A percentile compares a stretch with the other conserved stretches of the same genome.
These are phyloP conservation scores for Hirundo rustica DNA, from an alignment of 2,797 vertebrate species.

Conservation along the genomic window DNA sequence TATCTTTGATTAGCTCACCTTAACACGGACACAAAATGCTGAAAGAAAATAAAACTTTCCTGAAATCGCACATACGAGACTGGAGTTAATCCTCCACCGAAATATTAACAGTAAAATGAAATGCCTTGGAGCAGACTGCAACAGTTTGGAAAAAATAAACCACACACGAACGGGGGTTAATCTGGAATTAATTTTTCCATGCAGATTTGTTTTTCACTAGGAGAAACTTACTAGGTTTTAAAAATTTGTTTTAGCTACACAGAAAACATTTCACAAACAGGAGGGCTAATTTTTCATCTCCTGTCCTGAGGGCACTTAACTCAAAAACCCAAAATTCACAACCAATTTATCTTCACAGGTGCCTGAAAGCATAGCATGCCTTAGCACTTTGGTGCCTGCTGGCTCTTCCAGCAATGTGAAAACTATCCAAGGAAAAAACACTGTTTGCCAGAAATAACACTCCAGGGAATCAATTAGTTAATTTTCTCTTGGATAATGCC, in stretches of 20 bases:
- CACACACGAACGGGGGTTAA: not conserved
- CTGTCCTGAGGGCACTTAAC: not conserved
- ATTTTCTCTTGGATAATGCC: not conserved
- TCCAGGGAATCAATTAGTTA: not conserved
- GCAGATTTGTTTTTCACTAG: not conserved
- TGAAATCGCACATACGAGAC: not conserved
- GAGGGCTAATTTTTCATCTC: not conserved
- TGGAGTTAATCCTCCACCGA: not conserved
- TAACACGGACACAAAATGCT: not conserved
- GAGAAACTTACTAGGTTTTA: not conserved
- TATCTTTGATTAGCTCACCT: not conserved
- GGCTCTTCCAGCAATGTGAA: not conserved
- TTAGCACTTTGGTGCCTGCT: not conserved
- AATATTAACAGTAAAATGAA: not conserved
- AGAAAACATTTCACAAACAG: not conserved
- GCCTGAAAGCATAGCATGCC: not conserved
- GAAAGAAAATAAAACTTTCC: not conserved
- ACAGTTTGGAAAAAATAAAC: not conserved
- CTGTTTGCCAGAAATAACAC: not conserved
- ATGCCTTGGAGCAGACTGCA: not conserved
- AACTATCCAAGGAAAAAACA: not conserved
- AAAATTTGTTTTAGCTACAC: not conserved
- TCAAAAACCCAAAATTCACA: not conserved
- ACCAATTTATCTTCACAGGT: not conserved
- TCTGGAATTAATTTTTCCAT: not conserved